Percentiles rank a stretch among this genome's conserved stretches.
phyloP scores from a whole-genome alignment of 2,888 invertebrate genomes.

The Altica lythri region DNA sequence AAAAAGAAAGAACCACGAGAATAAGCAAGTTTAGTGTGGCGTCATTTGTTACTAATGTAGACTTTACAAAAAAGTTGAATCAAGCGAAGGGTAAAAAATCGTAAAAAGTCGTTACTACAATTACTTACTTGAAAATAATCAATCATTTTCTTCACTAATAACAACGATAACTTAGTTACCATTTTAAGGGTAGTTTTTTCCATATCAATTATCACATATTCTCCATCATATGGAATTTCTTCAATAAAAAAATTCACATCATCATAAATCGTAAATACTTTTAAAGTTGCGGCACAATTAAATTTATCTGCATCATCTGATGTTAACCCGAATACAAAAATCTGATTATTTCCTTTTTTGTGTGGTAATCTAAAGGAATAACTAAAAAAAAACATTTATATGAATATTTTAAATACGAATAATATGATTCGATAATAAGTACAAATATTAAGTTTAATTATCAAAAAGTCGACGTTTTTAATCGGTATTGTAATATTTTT shows the following conservation, averaged over 20 bases:
- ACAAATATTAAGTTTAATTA: too few species aligned
- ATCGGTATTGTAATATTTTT: too few species aligned
- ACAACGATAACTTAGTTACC: constrained; percentile 66
- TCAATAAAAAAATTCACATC: constrained; percentile 67
- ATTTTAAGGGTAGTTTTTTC: constrained; percentile 68
- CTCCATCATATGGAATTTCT: constrained; percentile 66
- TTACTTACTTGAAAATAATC: constrained; percentile 67
- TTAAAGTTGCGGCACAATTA: constrained; percentile 68
- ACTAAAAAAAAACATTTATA: constrained; percentile 57
- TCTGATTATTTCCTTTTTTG: constrained; percentile 67
- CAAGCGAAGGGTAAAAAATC: too few species aligned
- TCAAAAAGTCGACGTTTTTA: too few species aligned
- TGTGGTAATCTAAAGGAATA: constrained; percentile 72
- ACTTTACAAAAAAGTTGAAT: too few species aligned
- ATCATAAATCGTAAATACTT: constrained; percentile 74
- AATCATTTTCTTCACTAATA: constrained; percentile 71
- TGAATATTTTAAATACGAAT: not conserved
- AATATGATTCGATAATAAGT: too few species aligned
- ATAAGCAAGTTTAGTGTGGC: too few species aligned
- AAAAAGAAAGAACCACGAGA: too few species aligned
- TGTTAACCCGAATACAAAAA: constrained; percentile 68
- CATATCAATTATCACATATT: constrained; percentile 74
- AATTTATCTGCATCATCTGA: constrained; percentile 69
- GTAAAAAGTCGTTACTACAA: too few species aligned
- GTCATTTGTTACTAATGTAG: too few species aligned